A percentile compares a stretch with the other conserved stretches of the same genome.
phyloP scores from a whole-genome alignment of 2,888 invertebrate species.

The Xestia sexstrigata region DNA sequence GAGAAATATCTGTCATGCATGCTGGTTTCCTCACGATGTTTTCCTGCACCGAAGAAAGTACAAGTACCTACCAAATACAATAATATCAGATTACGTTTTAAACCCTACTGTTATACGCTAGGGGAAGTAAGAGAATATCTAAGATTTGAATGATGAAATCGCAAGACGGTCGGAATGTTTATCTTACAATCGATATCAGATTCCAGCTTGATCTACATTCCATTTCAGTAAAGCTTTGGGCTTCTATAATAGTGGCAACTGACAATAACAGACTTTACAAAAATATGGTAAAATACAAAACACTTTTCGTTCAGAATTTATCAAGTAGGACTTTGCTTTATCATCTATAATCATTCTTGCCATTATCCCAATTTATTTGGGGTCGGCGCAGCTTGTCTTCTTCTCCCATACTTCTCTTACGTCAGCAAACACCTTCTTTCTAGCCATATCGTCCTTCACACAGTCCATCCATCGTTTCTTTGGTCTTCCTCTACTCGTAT shows the following conservation, averaged over 20 bases:
- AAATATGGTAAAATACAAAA: background rate
- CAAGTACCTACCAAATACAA: background rate
- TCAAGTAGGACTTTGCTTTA: background rate
- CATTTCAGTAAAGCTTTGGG: background rate
- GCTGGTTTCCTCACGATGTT: too few species aligned
- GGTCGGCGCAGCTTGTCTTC: too few species aligned
- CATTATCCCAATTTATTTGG: too few species aligned
- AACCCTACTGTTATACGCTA: background rate
- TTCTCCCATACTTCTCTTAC: too few species aligned
- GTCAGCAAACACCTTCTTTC: background rate
- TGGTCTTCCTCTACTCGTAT: background rate
- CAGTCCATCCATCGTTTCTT: background rate
- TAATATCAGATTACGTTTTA: background rate
- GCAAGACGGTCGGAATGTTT: conserved; percentile 28
- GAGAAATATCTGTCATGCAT: too few species aligned
- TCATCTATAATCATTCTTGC: background rate
- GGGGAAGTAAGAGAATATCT: conserved; percentile 25
- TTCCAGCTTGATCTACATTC: conserved; percentile 35
- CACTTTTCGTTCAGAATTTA: background rate
- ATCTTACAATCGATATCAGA: conserved; percentile 21
- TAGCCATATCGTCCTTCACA: background rate
- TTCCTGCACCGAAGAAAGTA: too few species aligned
- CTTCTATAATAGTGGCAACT: conserved; percentile 4
- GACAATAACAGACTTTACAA: too few species aligned
- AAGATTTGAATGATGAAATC: conserved; percentile 7